A percentile compares a stretch with the other conserved stretches of the same genome.
Evolutionary conservation across 2,888 invertebrate genomes (phyloP).

Genomic region (Drosophila picticornis): DNA sequence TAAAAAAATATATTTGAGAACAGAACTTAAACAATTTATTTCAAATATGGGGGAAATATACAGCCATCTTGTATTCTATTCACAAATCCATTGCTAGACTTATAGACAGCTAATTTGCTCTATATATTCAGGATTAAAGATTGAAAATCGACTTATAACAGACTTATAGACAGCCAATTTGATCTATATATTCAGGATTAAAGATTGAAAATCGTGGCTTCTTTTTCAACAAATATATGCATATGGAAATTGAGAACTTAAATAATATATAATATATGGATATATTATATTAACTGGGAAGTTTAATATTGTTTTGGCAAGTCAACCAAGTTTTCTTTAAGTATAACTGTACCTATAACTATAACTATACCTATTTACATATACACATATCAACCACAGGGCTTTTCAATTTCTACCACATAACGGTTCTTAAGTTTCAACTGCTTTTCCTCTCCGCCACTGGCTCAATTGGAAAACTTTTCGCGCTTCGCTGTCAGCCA

Average conservation of each 20-base stretch:
- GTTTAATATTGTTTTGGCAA: background rate
- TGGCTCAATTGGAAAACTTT: slow-evolving; percentile 20
- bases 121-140: background rate
- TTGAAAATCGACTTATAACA: too few species aligned
- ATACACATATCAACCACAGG: background rate
- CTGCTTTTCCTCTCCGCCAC: background rate
- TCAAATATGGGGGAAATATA: background rate
- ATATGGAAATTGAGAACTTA: background rate
- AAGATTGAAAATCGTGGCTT: background rate
- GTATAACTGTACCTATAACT: rapidly evolving
- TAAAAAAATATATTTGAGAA: background rate
- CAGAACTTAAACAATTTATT: background rate
- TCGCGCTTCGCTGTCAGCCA: slow-evolving; percentile 9
- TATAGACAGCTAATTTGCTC: background rate
- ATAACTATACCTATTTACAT: background rate
- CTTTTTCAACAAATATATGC: background rate
- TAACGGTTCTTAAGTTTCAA: slow-evolving; percentile 1
- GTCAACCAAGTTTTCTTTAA: rapidly evolving
- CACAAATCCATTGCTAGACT: too few species aligned
- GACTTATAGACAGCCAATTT: background rate
- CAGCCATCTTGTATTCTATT: background rate
- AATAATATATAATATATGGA: background rate
- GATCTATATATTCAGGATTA: background rate
- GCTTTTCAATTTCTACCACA: background rate
- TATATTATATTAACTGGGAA: background rate